phyloP scores from a whole-genome alignment of 1,140 invertebrate genomes.

The Mercenaria mercenaria region DNA sequence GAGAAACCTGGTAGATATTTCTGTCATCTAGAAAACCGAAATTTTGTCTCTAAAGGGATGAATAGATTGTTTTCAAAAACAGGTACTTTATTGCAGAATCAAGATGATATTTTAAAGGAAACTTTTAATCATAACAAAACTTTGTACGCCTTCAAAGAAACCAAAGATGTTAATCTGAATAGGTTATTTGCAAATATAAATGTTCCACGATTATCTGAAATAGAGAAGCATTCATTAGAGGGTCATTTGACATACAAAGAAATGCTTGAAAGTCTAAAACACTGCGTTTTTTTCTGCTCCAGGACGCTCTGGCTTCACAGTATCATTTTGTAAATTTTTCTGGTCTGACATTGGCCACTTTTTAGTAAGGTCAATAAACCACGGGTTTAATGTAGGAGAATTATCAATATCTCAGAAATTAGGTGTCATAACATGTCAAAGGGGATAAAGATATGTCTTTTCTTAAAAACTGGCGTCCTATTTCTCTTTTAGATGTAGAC shows the following conservation, averaged over 20 bases:
- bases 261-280: slow-evolving; percentile 10
- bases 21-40: slow-evolving; percentile 37
- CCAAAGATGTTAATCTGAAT: background rate
- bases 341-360: slow-evolving; percentile 9
- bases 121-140: slow-evolving; percentile 27
- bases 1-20: slow-evolving; percentile 37
- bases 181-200: background rate
- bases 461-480: slow-evolving; percentile 49
- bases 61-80: background rate
- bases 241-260: slow-evolving; percentile 15
- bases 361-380: slow-evolving; percentile 14
- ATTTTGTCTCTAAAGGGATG: slow-evolving; percentile 27
- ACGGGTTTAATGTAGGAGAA: slow-evolving; percentile 8
- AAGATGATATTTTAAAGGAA: background rate
- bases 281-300: slow-evolving; percentile 3
- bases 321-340: slow-evolving; percentile 21
- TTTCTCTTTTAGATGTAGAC: slow-evolving; percentile 48
- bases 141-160: background rate
- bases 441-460: slow-evolving; percentile 30
- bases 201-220: background rate
- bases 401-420: slow-evolving; percentile 25
- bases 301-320: slow-evolving; percentile 1
- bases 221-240: slow-evolving; percentile 10
- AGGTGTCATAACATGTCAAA: slow-evolving; percentile 41
- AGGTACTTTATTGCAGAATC: background rate